phyloP scores from a whole-genome alignment of 2,888 invertebrate species.

The Lathronympha strigana region DNA sequence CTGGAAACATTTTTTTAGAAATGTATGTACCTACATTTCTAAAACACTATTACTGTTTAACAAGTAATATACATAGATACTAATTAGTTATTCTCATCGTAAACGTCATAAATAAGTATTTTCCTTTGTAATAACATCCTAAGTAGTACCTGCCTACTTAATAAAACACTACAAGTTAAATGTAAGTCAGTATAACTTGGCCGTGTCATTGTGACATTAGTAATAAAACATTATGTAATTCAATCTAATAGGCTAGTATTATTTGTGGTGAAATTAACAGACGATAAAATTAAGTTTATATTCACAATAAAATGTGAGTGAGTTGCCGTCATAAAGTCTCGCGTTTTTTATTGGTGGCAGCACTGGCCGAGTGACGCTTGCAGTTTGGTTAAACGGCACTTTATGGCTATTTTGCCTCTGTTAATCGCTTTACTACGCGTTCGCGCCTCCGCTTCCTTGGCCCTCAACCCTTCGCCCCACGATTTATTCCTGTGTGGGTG shows the following conservation, averaged over 20 bases:
- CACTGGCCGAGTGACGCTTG: conserved; percentile 81
- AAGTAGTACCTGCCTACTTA: conserved; percentile 43
- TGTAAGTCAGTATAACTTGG: conserved; percentile 58
- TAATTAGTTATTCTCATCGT: neutral
- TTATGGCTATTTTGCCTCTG: conserved; percentile 84
- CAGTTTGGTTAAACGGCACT: conserved; percentile 84
- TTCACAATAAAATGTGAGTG: conserved; percentile 84
- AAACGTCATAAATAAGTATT: neutral
- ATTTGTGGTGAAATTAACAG: conserved; percentile 84
- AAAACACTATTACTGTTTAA: neutral
- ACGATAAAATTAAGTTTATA: conserved; percentile 85
- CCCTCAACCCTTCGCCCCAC: conserved; percentile 63
- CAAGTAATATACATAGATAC: neutral
- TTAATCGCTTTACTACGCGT: conserved; percentile 84
- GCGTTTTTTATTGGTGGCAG: conserved; percentile 83
- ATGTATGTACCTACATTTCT: too few relatives aligned
- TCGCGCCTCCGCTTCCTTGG: conserved; percentile 64
- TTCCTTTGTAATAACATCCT: neutral
- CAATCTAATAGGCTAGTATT: conserved; percentile 76
- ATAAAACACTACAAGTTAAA: conserved; percentile 50
- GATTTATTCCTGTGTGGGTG: conserved; percentile 39
- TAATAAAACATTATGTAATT: conserved; percentile 76
- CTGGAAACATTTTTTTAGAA: too few relatives aligned
- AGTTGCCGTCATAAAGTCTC: conserved; percentile 84
- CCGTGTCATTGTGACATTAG: conserved; percentile 74